Base-by-base conservation (phyloP, 2,797 vertebrate genomes). In the Buphagus erythrorhynchus region DNA sequence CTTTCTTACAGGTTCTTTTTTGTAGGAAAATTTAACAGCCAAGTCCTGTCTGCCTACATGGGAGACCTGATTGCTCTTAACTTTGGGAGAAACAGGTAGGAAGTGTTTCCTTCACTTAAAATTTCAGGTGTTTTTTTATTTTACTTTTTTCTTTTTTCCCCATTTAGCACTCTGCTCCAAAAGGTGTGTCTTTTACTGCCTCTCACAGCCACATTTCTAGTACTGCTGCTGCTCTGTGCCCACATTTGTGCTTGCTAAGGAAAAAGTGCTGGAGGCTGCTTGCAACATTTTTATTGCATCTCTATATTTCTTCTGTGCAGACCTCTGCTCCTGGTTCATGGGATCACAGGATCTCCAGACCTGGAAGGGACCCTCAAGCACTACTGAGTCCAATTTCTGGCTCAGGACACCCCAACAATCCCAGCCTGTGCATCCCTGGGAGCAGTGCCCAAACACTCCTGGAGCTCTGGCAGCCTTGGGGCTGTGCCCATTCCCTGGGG, bases 381-480 rank as follows among this genome's bases (percentile, higher is more conserved):
- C 5, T 29, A 26, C 0, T 10, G 4, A 40, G 12, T 48, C 7
- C 48, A 48, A 6, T 8, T 33, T 1, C 35, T 54, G 19, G 17
- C 42, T 8, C 43, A 35, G 66, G 31, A 19, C 43, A 35, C 22
- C 18, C 66, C 51, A 29, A 40, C 49, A 78, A 11, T 11, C 17
- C 42, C 66, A 35, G 2, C 49, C 49, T 78, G 66, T 2, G 6
- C 59, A 42, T 42, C 57, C 36, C 58, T 42, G 48, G 9, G 1
- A 62, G 25, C 0, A 0, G 0, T 55, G 22, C 4, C 49, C 66
- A 78, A 63, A n/a, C 4, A 0, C 26, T n/a, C 35, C 74, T 71
- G 84, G 21, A 63, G 57, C 73, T 86, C 63, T 68, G 72, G 55
- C 63, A 68, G 63, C 63, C 63, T 33, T 1, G 46, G 61, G 63